phyloP scores from a whole-genome alignment of 2,113 vertebrate genomes.

The Eptatretus burgeri region DNA sequence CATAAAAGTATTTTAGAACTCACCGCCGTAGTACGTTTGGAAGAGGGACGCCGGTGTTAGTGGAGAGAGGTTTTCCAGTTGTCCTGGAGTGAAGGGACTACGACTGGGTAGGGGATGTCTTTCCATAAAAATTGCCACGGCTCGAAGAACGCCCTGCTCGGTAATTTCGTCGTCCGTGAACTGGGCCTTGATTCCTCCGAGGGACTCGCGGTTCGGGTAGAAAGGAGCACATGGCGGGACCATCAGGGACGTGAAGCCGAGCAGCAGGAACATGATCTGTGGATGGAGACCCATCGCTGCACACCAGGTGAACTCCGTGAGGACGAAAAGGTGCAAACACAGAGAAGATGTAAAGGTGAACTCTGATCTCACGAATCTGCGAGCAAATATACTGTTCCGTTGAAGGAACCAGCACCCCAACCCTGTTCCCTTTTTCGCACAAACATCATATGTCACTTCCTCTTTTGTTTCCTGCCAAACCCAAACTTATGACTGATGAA shows the following conservation, averaged over 20 bases:
- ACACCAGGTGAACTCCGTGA: too few relatives aligned
- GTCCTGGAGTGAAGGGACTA: not conserved
- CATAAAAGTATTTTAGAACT: not conserved
- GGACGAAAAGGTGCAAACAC: too few relatives aligned
- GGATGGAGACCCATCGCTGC: not conserved
- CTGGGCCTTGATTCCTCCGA: not conserved
- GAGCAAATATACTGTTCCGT: too few relatives aligned
- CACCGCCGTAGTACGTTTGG: not conserved
- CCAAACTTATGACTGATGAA: too few relatives aligned
- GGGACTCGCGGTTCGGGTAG: slow-evolving; percentile 5
- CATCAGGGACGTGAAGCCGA: not conserved
- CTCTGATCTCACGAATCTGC: too few relatives aligned
- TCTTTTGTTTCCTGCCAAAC: too few relatives aligned
- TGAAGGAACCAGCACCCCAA: too few relatives aligned
- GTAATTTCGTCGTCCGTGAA: slow-evolving; percentile 1
- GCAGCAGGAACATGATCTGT: not conserved
- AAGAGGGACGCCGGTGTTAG: slow-evolving; percentile 1
- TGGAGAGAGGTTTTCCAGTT: slow-evolving; percentile 1
- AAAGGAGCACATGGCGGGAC: not conserved
- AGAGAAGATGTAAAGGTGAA: too few relatives aligned
- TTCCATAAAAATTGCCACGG: slow-evolving; percentile 1
- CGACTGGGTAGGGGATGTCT: not conserved
- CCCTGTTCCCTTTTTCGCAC: too few relatives aligned
- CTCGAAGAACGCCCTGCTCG: slow-evolving; percentile 6
- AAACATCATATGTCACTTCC: too few relatives aligned